Evolutionary conservation across 2,888 invertebrate genomes (phyloP), one percentile per base, ranked within the genome.

Genomic region (Cheilosia scutellata): DNA sequence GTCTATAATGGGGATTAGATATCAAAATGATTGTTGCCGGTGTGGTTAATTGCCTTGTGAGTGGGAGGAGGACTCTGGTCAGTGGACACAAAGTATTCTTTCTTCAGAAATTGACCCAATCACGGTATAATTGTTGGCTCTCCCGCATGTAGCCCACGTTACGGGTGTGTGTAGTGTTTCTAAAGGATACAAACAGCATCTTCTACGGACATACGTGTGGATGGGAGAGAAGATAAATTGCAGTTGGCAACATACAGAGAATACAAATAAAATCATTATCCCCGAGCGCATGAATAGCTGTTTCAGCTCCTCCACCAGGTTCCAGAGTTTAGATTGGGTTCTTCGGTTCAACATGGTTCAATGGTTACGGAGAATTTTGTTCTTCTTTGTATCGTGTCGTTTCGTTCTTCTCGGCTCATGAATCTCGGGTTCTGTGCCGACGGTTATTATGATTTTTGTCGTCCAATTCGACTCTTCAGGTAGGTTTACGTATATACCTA

Each of bases 211-310:
- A 47, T 57, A 9, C 37, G 40, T 65, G 33, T 66, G 51, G 55
- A 16, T 27, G 72, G 37, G 13, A 31, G 72, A 9, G 25, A 60
- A 78, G 44, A 84, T 84, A 84, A 84, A 84, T 84, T 84, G 80
- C 80, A 75, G 70, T 75, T 65, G 75, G 75, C 70, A 80, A 66
- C 84, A 76, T 80, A 80, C 71, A 55, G 84, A 60, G 84, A 84
- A 84, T 84, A 84, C 84, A 84, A 84, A 84, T 84, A 84, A 84
- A 84, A 71, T 84, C 84, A 84, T 84, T 84, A 80, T 84, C 84
- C 71, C 79, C 65, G 53, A 65, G 58, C 60, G 40, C 53, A 47
- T 70, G 72, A 55, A 82, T 60, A 75, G 58, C 60, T 71, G 70
- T 84, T 68, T 27, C 20, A 20, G 20, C 20, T 20, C 20, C 20